phyloP scores from a whole-genome alignment of 2,797 vertebrate genomes.

The Sphaeramia orbicularis region DNA sequence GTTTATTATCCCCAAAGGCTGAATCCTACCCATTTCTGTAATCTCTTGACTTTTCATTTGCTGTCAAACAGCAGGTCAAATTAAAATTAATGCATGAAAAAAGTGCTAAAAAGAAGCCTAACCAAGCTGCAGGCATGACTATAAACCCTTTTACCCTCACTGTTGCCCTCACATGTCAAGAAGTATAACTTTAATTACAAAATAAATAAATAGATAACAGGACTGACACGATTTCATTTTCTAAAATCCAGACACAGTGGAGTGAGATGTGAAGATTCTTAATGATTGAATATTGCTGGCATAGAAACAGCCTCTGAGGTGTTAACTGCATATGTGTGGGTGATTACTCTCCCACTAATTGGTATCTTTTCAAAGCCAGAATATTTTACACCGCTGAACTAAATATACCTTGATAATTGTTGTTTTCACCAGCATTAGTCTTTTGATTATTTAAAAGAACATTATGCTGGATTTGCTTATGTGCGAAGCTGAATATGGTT shows the following conservation, averaged over 20 bases:
- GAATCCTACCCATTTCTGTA: too few relatives aligned
- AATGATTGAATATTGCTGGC: conserved; percentile 63
- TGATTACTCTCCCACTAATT: conserved; percentile 63
- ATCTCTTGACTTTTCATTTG: too few relatives aligned
- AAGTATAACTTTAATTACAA: too few relatives aligned
- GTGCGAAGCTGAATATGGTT: not conserved
- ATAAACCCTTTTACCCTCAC: too few relatives aligned
- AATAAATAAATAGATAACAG: not conserved
- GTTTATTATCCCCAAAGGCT: too few relatives aligned
- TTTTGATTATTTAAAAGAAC: conserved; percentile 52
- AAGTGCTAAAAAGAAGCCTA: too few relatives aligned
- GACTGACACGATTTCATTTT: not conserved
- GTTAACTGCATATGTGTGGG: conserved; percentile 61
- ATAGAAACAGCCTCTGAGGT: conserved; percentile 59
- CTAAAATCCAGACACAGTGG: conserved; percentile 38
- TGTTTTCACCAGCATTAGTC: conserved; percentile 45
- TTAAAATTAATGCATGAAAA: too few relatives aligned
- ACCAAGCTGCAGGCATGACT: too few relatives aligned
- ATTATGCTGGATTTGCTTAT: conserved; percentile 39
- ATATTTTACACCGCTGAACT: conserved; percentile 48
- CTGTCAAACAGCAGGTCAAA: too few relatives aligned
- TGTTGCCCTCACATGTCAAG: too few relatives aligned
- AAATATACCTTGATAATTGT: conserved; percentile 68
- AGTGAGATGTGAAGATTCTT: conserved; percentile 63
- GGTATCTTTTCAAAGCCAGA: conserved; percentile 48